Percentiles rank a stretch among this genome's conserved stretches.
phyloP scores from a whole-genome alignment of 2,113 vertebrate species.

The Pantherophis guttatus region DNA sequence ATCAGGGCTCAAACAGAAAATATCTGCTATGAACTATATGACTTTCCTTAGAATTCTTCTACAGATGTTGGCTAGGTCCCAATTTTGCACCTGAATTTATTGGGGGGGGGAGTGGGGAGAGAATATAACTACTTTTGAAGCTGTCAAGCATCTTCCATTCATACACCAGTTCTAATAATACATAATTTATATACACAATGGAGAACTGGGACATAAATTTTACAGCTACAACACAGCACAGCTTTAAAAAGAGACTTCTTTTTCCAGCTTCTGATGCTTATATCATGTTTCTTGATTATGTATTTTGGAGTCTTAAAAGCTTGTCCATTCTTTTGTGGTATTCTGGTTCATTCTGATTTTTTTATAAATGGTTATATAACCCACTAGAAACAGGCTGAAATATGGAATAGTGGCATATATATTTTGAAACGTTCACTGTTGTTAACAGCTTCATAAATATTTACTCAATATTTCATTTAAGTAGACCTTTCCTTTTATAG shows the following conservation, averaged over 20 bases:
- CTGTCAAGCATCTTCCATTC: neutral
- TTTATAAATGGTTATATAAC: neutral
- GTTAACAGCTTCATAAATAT: conserved; percentile 16
- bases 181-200: neutral
- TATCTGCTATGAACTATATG: no score
- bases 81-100: neutral
- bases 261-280: neutral
- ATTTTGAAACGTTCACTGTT: neutral
- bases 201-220: neutral
- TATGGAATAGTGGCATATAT: neutral
- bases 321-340: neutral
- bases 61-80: neutral
- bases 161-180: neutral
- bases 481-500: neutral
- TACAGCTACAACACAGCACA: neutral
- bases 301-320: neutral
- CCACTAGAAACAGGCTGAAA: neutral
- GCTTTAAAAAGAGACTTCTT: neutral
- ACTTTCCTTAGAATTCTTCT: neutral
- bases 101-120: no score
- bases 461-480: conserved; percentile 17
- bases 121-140: neutral
- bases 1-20: no score
- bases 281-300: neutral
- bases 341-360: neutral